Conservation (phyloP, 2,797 vertebrate genomes). For the Typhlichthys subterraneus region DNA sequence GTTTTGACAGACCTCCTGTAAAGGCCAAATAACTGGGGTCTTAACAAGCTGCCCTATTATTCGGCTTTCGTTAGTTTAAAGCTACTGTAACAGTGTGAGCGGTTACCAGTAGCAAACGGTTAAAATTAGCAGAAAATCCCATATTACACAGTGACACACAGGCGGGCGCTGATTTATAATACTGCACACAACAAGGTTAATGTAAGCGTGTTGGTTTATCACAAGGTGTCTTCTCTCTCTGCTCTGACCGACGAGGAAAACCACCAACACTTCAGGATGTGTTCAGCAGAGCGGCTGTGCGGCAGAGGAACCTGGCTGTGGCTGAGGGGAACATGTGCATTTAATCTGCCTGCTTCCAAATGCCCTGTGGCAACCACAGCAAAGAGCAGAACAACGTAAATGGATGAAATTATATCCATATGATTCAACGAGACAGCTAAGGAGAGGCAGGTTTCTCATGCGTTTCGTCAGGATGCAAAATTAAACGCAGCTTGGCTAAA, state of each 20-base stretch:
- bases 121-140: conserved; percentile 48
- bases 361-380: conserved; percentile 83
- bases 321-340: conserved; percentile 82
- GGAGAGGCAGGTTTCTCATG: conserved; percentile 84
- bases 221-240: conserved; percentile 65
- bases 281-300: conserved; percentile 70
- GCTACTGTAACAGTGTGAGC: conserved; percentile 34
- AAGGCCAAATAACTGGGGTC: conserved; percentile 33
- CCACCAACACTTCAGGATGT: conserved; percentile 81
- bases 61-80: conserved; percentile 51
- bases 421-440: conserved; percentile 87
- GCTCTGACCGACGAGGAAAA: conserved; percentile 73
- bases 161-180: conserved; percentile 33
- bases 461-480: conserved; percentile 82
- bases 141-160: conserved; percentile 40
- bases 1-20: conserved; percentile 46
- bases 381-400: conserved; percentile 85
- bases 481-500: conserved; percentile 86
- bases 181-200: conserved; percentile 30
- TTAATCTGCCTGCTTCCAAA: conserved; percentile 86
- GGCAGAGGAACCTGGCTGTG: conserved; percentile 72
- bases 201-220: conserved; percentile 55
- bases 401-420: conserved; percentile 89
- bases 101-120: conserved; percentile 29
- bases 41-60: conserved; percentile 40